Evolutionary conservation across 2,797 vertebrate genomes (phyloP).

Genomic region (Okamejei kenojei): DNA sequence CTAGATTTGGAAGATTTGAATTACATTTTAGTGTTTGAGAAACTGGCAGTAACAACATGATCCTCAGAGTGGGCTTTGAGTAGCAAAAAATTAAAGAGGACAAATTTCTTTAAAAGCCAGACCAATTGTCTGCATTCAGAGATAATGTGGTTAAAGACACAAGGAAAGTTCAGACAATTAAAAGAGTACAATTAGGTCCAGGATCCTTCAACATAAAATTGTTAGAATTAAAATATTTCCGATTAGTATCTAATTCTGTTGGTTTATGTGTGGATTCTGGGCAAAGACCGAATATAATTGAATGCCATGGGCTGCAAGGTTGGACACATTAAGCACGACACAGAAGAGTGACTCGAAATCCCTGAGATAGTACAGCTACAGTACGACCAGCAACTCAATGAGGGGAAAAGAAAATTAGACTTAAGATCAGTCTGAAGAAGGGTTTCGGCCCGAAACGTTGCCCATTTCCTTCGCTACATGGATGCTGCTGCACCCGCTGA

Average conservation of each 20-base stretch:
- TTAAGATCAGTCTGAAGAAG: too few species aligned
- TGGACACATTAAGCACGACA: background rate
- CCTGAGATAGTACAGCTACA: background rate
- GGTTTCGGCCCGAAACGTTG: too few species aligned
- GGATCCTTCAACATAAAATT: background rate
- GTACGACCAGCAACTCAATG: background rate
- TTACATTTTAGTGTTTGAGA: background rate
- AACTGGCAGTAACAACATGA: background rate
- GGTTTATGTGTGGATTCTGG: background rate
- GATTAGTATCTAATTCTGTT: background rate
- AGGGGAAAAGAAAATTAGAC: too few species aligned
- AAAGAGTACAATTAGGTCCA: background rate
- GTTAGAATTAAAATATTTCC: background rate
- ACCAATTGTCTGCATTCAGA: background rate
- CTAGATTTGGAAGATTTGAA: background rate
- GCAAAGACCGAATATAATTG: background rate
- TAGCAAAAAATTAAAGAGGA: background rate
- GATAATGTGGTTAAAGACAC: background rate
- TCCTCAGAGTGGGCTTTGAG: background rate
- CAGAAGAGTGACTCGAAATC: background rate
- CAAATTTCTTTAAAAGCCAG: background rate
- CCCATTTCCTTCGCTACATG: too few species aligned
- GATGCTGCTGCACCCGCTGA: too few species aligned
- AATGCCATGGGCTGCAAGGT: too few species aligned
- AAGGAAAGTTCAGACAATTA: background rate